Percentiles rank a stretch among this genome's conserved stretches.
Conservation (phyloP, 1,140 invertebrate genomes). For the Oryctes rhinoceros region DNA sequence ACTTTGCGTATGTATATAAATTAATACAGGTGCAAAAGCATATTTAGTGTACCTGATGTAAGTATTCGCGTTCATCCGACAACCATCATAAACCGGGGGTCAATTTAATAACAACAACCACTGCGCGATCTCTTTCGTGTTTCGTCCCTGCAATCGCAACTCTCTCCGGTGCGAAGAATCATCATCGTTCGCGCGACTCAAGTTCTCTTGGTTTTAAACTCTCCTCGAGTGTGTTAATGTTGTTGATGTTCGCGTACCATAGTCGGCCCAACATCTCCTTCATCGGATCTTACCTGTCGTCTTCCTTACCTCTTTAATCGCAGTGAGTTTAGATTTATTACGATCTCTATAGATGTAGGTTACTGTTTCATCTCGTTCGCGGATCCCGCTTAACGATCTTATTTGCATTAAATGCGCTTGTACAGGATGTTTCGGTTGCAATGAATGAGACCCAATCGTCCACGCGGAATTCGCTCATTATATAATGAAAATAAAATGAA, state of each 20-base stretch:
- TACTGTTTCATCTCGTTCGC: background rate
- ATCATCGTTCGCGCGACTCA: background rate
- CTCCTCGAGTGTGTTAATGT: conserved; percentile 18
- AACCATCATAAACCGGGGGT: conserved; percentile 5
- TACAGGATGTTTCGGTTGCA: conserved; percentile 13
- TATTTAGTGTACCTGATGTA: conserved; percentile 30
- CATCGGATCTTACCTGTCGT: conserved; percentile 28
- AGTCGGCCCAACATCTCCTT: background rate
- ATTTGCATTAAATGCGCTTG: conserved; percentile 4
- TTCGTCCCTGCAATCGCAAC: background rate
- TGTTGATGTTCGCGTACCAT: background rate
- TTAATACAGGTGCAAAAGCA: conserved; percentile 24
- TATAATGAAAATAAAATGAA: conserved; percentile 20
- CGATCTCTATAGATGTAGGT: conserved; percentile 28
- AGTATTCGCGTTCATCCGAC: conserved; percentile 19
- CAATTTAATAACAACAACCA: background rate
- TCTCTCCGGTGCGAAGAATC: background rate
- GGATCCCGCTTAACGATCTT: background rate
- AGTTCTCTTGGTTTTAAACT: background rate
- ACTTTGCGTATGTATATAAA: conserved; percentile 29
- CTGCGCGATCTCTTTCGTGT: background rate
- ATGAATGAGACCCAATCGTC: background rate
- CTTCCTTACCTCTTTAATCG: conserved; percentile 36
- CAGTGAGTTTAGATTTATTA: conserved; percentile 36
- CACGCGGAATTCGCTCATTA: background rate